Evolutionary conservation across 1,140 invertebrate genomes (phyloP), one percentile per base, ranked within the genome.

Genomic region (Colletes latitarsis): DNA sequence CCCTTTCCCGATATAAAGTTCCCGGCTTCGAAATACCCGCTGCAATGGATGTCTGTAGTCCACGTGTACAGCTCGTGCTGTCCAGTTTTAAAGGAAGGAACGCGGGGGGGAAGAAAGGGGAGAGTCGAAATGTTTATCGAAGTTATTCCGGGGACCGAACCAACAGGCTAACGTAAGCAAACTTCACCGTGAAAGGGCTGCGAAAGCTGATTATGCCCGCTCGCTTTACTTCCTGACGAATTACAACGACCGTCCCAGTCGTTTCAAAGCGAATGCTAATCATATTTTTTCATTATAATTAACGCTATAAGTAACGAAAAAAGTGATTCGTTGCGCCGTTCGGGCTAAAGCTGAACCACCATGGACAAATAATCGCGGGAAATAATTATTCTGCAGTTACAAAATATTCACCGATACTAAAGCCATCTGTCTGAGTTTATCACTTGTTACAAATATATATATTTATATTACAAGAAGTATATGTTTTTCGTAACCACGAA

Each of bases 131-230:
- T 90, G 88, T 90, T 90, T 90, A 90, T 88, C 81, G 78, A 85
- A 88, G 88, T 88, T 90, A 90, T 90, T 89, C 86, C 84, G 81
- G 82, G 86, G 86, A 78, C 83, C 77, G 77, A 77, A 79, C 83
- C 75, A 81, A 77, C 85, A 80, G 80, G 64, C 82, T 86, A 90
- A 86, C 85, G 72, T 89, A 90, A 90, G 89, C 89, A 90, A 90
- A 90, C 88, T 88, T 88, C 57, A 63, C 83, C 62, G 70, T 75
- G 84, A 60, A 85, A 81, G 77, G 72, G 62, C 82, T 81, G 81
- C 88, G 70, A 70, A 77, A 79, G 83, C 86, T 85, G 86, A 85
- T 84, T 87, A 81, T 67, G 82, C 78, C 77, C 83, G 79, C 75
- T 82, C 75, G 66, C 76, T 77, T 83, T 84, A 83, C 82, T 70